These are phyloP conservation scores for Dryoscopus gambensis DNA, from an alignment of 2,113 vertebrate species.

Conservation along the genomic window DNA sequence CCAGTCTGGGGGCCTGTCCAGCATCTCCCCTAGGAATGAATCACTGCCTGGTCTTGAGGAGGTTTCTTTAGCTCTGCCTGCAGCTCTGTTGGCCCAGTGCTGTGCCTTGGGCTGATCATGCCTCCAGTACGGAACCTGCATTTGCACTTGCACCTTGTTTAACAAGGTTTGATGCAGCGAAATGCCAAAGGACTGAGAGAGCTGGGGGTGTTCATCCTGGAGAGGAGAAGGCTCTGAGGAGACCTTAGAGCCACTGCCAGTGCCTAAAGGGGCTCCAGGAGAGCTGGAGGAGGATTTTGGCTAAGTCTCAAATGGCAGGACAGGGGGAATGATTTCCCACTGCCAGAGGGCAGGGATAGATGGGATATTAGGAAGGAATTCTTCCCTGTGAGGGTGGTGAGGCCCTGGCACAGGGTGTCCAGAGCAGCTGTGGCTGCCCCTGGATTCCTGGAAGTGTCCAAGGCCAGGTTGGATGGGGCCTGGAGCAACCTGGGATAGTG, in stretches of 20 bases:
- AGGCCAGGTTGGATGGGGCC: fast-evolving
- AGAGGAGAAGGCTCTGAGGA: not conserved
- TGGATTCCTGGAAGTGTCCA: not conserved
- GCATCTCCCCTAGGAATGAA: not conserved
- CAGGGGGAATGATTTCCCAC: fast-evolving
- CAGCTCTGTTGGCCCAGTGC: not conserved
- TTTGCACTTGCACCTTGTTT: not conserved
- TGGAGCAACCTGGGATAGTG: fast-evolving
- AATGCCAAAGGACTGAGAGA: not conserved
- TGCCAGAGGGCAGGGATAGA: not conserved
- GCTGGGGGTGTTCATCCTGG: not conserved
- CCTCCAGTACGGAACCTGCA: not conserved
- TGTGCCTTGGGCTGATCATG: fast-evolving
- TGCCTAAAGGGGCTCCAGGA: not conserved
- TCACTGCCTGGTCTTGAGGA: not conserved
- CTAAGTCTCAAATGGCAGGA: not conserved
- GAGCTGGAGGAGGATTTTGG: not conserved
- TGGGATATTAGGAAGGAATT: not conserved
- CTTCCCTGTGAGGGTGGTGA: fast-evolving
- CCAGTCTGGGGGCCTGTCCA: not conserved
- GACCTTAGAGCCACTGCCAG: not conserved
- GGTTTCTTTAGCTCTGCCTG: not conserved
- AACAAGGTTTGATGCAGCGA: not conserved
- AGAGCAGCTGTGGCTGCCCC: not conserved
- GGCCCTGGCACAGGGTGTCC: not conserved